Base-by-base conservation (phyloP, 2,888 invertebrate species). In the Coelopa pilipes region DNA sequence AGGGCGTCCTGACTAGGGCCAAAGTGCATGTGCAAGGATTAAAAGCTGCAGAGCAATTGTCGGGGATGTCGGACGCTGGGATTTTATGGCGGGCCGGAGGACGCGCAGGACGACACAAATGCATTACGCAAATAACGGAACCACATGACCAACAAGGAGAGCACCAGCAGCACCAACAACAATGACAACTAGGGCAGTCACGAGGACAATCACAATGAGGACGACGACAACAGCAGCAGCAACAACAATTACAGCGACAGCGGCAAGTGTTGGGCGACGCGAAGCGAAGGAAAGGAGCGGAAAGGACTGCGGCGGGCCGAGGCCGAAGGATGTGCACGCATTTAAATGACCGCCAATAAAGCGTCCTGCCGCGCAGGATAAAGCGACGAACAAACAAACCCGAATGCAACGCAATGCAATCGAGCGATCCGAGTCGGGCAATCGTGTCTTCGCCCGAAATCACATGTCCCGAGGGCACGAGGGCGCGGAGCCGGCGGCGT, bases 301-400 rank as follows among this genome's bases (percentile, higher is more conserved):
- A 34, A 7, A 34, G 60, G 46, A 47, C 2, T 46, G 9, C 34
- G 34, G 7, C 2, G 34, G 34, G 2, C 34, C 17, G 11, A 50
- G 49, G 34, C 57, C 34, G n/a, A 57, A 46, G 17, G 21, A 34
- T 46, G 66, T 49, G 45, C 12, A 50, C 53, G 53, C 71, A 67
- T 50, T 49, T 60, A 57, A 67, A 60, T 68, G 70, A 73, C 70
- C 73, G 45, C 55, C 46, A 73, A 73, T 73, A 73, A 75, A 75
- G 73, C 67, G 34, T 75, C 70, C 70, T 67, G 75, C 57, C 9
- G 70, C 12, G 73, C 3, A 45, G 55, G 34, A 67, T 67, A 34
- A 34, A 17, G 7, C 34, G 7, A 34, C 2, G 4, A 67, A 45
- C 11, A 13, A 24, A 67, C 2, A 1, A 45, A 62, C 13, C 53